Percentiles rank a stretch among this genome's conserved stretches.
Conservation (phyloP, 2,113 vertebrate species). For the Pteropus alecto region DNA sequence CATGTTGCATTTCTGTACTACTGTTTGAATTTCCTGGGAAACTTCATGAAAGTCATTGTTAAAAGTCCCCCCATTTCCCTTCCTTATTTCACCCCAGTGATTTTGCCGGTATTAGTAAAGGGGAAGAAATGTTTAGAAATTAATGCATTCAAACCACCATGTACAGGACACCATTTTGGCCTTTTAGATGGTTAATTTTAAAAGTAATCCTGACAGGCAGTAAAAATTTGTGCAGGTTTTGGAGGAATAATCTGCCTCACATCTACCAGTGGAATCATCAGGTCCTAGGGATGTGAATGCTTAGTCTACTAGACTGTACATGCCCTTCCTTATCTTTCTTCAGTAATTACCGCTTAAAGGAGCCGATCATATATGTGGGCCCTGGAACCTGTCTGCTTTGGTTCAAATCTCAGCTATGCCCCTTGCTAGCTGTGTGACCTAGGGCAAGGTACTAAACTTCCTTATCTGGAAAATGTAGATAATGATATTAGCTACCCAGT, state of each 20-base stretch:
- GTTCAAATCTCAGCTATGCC: constrained; percentile 4
- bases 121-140: background rate
- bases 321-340: background rate
- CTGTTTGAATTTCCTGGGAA: background rate
- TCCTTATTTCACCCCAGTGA: background rate
- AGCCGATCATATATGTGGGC: background rate
- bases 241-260: background rate
- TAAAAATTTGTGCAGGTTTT: background rate
- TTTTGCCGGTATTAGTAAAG: constrained; percentile 28
- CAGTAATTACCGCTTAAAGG: background rate
- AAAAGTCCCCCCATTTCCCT: background rate
- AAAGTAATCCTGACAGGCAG: background rate
- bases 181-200: constrained; percentile 2
- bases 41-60: background rate
- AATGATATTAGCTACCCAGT: background rate
- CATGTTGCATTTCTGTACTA: background rate
- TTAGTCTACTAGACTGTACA: no score
- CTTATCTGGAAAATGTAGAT: background rate
- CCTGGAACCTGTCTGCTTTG: background rate
- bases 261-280: background rate
- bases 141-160: background rate
- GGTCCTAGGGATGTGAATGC: no score
- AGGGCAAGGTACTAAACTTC: background rate
- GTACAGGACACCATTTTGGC: background rate
- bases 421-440: background rate